Evolutionary conservation across 2,113 vertebrate genomes (phyloP), one percentile per base, ranked within the genome.

Genomic region (Pithys albifrons): DNA sequence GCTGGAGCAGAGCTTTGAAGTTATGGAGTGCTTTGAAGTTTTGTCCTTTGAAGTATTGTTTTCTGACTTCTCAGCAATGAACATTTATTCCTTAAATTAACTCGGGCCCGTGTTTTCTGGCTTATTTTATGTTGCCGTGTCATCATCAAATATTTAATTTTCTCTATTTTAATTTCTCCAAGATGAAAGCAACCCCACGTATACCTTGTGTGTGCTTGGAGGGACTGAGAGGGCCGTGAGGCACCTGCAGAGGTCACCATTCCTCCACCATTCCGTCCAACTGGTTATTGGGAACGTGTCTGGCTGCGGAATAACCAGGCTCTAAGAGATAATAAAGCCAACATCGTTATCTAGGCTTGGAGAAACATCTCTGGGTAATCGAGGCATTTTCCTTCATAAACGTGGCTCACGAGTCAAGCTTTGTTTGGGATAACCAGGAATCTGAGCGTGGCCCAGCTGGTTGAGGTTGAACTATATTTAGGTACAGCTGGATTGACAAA

Each of bases 191-290:
- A 28, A 24, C 94, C 83, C 72, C 67, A 89, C 73, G 31, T 43
- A 17, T 51, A 64, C 77, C 76, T 65, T 81, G 80, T 45, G 73
- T 28, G 8, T 25, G 54, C 45, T 45, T 75, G 48, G 45, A 39
- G 52, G 62, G 74, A 33, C 19, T 13, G 61, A 10, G 59, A 59
- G 62, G 51, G 52, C 4, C 5, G 5, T 10, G 31, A 46, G n/a
- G 84, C 19, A 75, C 97, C 98, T 97, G 95, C 78, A 98, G 98
- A 98, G 98, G 98, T 96, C 97, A 97, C 97, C 97, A 55, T 97
- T 97, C 96, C 98, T 95, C 98, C 89, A 96, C 37, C 73, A 43
- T 43, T 43, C 41, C 7, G 19, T 61, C 10, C 46, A 51, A 6
- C 74, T 51, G 67, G 25, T 91, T 82, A 31, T 31, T 74, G 61